A percentile compares a stretch with the other conserved stretches of the same genome.
phyloP scores from a whole-genome alignment of 2,888 invertebrate genomes.

The Patella ulyssiponensis region DNA sequence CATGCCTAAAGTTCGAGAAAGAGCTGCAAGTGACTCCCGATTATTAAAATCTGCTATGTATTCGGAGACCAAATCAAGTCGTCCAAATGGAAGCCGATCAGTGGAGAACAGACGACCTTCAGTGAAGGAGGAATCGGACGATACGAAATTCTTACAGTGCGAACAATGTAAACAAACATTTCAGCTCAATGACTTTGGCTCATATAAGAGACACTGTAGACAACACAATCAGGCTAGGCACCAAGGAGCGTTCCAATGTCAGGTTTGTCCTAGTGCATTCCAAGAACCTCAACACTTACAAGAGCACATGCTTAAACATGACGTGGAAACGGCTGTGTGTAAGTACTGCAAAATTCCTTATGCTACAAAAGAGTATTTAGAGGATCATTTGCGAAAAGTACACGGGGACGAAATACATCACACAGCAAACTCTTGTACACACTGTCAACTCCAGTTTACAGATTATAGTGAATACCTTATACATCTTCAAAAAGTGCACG shows the following conservation, averaged over 20 bases:
- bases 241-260: slow-evolving; percentile 49
- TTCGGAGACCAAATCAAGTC: not conserved
- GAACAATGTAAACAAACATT: slow-evolving; percentile 63
- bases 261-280: slow-evolving; percentile 51
- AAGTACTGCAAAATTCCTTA: slow-evolving; percentile 39
- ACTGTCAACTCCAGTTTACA: not conserved
- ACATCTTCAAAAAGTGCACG: slow-evolving; percentile 33
- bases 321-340: slow-evolving; percentile 32
- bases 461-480: slow-evolving; percentile 24
- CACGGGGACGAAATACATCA: slow-evolving; percentile 23
- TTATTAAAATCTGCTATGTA: not conserved
- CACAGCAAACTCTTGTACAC: not conserved
- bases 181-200: slow-evolving; percentile 66
- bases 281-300: slow-evolving; percentile 45
- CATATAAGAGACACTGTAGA: slow-evolving; percentile 64
- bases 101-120: slow-evolving; percentile 16
- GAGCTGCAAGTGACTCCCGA: slow-evolving; percentile 11
- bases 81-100: slow-evolving; percentile 6
- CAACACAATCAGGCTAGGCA: slow-evolving; percentile 54
- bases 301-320: slow-evolving; percentile 42
- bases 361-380: slow-evolving; percentile 19
- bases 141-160: slow-evolving; percentile 58
- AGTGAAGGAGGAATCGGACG: slow-evolving; percentile 33
- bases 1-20: slow-evolving; percentile 7
- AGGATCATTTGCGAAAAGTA: slow-evolving; percentile 31